phyloP scores from a whole-genome alignment of 2,797 vertebrate species.

The Sarcoramphus papa region DNA sequence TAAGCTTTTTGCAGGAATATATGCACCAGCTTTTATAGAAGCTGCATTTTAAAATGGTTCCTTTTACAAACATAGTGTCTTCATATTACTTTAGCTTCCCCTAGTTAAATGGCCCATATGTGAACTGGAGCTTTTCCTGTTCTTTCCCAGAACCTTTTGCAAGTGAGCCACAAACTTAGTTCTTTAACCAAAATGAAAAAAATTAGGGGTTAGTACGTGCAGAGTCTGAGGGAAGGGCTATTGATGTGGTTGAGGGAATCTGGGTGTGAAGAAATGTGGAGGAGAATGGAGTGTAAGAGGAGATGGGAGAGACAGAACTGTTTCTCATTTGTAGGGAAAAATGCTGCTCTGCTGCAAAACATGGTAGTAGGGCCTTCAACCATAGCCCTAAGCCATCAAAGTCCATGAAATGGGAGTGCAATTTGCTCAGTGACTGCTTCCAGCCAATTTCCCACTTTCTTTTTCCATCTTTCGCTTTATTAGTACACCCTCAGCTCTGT shows the following conservation, averaged over 20 bases:
- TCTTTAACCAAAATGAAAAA: not conserved
- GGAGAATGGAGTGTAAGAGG: not conserved
- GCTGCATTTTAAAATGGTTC: not conserved
- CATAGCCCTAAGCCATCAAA: not conserved
- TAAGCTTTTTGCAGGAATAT: not conserved
- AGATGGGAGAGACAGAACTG: not conserved
- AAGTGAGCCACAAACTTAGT: not conserved
- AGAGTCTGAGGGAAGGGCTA: not conserved
- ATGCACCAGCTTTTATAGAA: not conserved
- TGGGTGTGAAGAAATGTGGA: not conserved
- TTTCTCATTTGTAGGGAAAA: not conserved
- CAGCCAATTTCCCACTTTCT: not conserved
- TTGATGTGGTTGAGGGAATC: not conserved
- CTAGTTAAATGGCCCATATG: not conserved
- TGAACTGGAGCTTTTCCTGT: not conserved
- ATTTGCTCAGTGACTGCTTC: not conserved
- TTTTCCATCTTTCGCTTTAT: not conserved
- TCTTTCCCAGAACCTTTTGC: not conserved
- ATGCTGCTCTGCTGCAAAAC: not conserved
- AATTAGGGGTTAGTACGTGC: not conserved
- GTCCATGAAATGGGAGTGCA: not conserved
- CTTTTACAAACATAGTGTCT: not conserved
- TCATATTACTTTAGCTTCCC: not conserved
- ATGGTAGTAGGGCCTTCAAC: not conserved
- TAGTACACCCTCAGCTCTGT: not conserved